Evolutionary conservation across 2,888 invertebrate genomes (phyloP), one percentile per base, ranked within the genome.

Genomic region (Himalopsyche japonica): DNA sequence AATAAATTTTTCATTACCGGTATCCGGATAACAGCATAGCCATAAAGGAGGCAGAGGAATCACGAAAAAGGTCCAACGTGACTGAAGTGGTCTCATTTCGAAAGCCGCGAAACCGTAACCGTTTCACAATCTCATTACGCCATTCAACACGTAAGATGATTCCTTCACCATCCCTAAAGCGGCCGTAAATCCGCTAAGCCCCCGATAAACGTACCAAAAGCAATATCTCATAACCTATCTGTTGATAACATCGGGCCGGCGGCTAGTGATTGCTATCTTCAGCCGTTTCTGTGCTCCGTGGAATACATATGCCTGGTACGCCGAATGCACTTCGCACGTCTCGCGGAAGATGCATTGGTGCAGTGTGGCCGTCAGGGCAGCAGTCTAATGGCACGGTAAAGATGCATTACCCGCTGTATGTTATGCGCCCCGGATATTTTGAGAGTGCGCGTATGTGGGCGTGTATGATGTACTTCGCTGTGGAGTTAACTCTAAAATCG

Each of bases 271-370:
- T 57, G 32, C 76, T 83, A 86, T 86, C 86, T 81, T 77, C 82
- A 76, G 32, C 76, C 79, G 27, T 32, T 79, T 64, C 79, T 84
- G 82, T 76, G 37, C 70, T 76, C 78, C 86, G 43, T 43, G 80
- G 82, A 84, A 8, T 47, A 80, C 43, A 84, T 82, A 82, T 82
- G 82, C 76, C 76, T 57, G 81, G 64, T 84, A 79, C 77, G 57
- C 43, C 57, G 78, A 81, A 84, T 85, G 85, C 84, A 82, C 84
- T 86, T 85, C 85, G 84, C 85, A 87, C 87, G 86, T 87, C 84
- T 34, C 83, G 48, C 48, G 82, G 64, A 70, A 86, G 84, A 84
- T 86, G 49, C 81, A 83, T 78, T 34, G 82, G 37, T 24, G 77
- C 80, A 76, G 18, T 81, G 81, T 64, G 80, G 48, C 81, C 70